Percentiles rank a stretch among this genome's conserved stretches.
Evolutionary conservation across 1,140 invertebrate genomes (phyloP).

Genomic region (Drosophila takahashii): DNA sequence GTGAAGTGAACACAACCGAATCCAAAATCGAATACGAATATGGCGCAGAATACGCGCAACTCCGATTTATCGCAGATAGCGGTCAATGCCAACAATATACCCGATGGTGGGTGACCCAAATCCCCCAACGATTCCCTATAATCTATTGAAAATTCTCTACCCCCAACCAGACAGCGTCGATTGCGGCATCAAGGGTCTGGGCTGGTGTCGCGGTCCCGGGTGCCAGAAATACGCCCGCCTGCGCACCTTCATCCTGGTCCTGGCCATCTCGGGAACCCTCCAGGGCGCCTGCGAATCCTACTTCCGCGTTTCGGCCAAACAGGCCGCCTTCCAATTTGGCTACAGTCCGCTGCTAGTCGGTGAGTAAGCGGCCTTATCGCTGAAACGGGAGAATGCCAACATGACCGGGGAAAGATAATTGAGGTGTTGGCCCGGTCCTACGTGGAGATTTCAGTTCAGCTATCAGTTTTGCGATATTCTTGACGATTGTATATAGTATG

Average conservation of each 20-base stretch:
- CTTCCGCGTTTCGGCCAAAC: slow-evolving; percentile 86
- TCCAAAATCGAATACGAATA: slow-evolving; percentile 43
- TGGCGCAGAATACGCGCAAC: slow-evolving; percentile 64
- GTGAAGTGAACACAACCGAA: slow-evolving; percentile 35
- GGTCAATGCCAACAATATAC: slow-evolving; percentile 78
- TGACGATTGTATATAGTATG: slow-evolving; percentile 43
- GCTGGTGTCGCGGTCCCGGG: slow-evolving; percentile 85
- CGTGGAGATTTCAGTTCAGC: slow-evolving; percentile 36
- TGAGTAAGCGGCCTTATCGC: slow-evolving; percentile 73
- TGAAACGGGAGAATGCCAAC: slow-evolving; percentile 27
- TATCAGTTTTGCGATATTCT: slow-evolving; percentile 80
- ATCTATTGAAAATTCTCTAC: slow-evolving; percentile 8
- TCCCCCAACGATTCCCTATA: background rate
- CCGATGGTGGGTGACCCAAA: slow-evolving; percentile 64
- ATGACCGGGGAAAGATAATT: slow-evolving; percentile 2
- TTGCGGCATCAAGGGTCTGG: slow-evolving; percentile 87
- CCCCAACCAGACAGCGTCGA: slow-evolving; percentile 85
- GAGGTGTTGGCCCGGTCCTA: slow-evolving; percentile 57
- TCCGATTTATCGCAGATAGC: slow-evolving; percentile 78
- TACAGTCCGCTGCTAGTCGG: slow-evolving; percentile 85
- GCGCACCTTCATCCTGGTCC: slow-evolving; percentile 85
- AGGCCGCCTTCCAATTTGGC: slow-evolving; percentile 85
- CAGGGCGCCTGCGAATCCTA: slow-evolving; percentile 87
- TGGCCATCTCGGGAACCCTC: slow-evolving; percentile 86
- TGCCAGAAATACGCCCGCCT: slow-evolving; percentile 87